Base-by-base conservation (phyloP, 1,140 invertebrate species). In the Cyclina sinensis region DNA sequence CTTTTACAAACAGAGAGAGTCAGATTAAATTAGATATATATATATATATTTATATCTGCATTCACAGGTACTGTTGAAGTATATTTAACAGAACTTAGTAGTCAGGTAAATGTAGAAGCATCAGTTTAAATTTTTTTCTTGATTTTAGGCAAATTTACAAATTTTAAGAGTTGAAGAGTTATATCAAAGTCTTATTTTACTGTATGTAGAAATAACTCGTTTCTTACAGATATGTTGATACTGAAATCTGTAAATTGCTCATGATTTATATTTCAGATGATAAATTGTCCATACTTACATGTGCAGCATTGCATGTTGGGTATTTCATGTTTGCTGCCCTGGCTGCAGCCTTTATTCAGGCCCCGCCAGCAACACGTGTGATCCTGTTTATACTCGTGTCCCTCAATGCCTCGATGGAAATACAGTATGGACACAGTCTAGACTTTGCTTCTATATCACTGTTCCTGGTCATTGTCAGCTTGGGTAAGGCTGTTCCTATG, bases 321-420 rank as follows among this genome's bases (percentile, higher is more conserved):
- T 95, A 95, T 88, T 94, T 95, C 79, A 90, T 95, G 12, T 91
- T 94, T 62, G 92, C 93, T 48, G 92, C 91, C 3, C 73, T 94
- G 7, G 83, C 90, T 0, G 92, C 91, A 7, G 57, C 94, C 27
- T 94, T 94, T 80, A 91, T 94, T 1, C 92, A 93, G 37, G 86
- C 91, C 0, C 90, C 93, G 1, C 12, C 90, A 32, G 76, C 90
- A 7, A 73, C 91, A 5, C 89, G 94, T 18, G 30, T 93, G 9
- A 18, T 91, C 11, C 68, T 93, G 57, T 83, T 94, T 70, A 65
- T 92, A 12, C 70, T 94, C 0, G 91, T 94, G 0, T 90, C 92
- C 18, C 51, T 92, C 0, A 94, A 94, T 84, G 92, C 91, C 35
- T 84, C 89, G 5, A 90, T 91, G 21, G 92, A 93, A 59, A 89